Percentiles rank a stretch among this genome's conserved stretches.
phyloP scores from a whole-genome alignment of 1,140 invertebrate species.

The Drosophila sucinea region DNA sequence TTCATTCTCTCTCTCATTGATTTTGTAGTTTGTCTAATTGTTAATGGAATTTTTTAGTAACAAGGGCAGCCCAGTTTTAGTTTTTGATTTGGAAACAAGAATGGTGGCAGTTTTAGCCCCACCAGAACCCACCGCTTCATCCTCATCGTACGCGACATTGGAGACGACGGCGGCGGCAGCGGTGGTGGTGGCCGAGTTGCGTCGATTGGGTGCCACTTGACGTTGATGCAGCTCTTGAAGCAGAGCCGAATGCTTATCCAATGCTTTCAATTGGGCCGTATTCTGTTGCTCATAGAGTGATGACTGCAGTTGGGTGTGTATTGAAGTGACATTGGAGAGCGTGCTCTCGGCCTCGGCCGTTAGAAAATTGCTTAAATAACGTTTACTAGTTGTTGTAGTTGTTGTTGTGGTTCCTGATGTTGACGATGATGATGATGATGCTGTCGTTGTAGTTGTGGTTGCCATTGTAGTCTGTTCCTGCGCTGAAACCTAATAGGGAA shows the following conservation, averaged over 20 bases:
- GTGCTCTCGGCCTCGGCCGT: slow-evolving; percentile 77
- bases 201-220: slow-evolving; percentile 48
- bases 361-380: slow-evolving; percentile 77
- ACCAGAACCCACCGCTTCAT: slow-evolving; percentile 4
- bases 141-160: slow-evolving; percentile 19
- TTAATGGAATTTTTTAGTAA: slow-evolving; percentile 83
- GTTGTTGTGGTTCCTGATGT: slow-evolving; percentile 65
- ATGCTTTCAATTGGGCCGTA: slow-evolving; percentile 61
- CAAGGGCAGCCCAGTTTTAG: slow-evolving; percentile 83
- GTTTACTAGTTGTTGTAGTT: slow-evolving; percentile 71
- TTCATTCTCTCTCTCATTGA: slow-evolving; percentile 15
- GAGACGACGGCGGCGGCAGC: slow-evolving; percentile 25
- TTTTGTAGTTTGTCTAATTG: slow-evolving; percentile 58
- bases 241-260: slow-evolving; percentile 74
- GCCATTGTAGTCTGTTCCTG: slow-evolving; percentile 73
- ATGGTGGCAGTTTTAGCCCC: slow-evolving; percentile 82
- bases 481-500: slow-evolving; percentile 68
- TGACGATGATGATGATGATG: slow-evolving; percentile 64
- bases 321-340: slow-evolving; percentile 82
- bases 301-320: slow-evolving; percentile 81
- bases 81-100: slow-evolving; percentile 83
- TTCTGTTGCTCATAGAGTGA: slow-evolving; percentile 77
- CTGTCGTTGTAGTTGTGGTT: slow-evolving; percentile 68
- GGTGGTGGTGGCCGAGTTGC: slow-evolving; percentile 39
- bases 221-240: slow-evolving; percentile 77